Evolutionary conservation across 2,113 vertebrate species (phyloP).

Genomic region (Hyperoodon ampullatus): DNA sequence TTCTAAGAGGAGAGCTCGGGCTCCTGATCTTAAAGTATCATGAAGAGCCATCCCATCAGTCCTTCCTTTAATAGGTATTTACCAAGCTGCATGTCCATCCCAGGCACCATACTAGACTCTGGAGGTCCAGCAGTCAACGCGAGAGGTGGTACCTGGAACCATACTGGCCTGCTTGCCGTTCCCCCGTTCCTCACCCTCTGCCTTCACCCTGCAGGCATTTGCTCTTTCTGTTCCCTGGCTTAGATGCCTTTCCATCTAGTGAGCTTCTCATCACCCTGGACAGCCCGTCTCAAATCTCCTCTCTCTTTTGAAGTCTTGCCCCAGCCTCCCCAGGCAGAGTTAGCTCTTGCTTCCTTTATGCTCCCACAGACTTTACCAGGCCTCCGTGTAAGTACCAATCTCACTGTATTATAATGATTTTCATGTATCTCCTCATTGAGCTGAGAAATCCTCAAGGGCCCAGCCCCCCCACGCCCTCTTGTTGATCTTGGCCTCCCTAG

Average conservation of each 20-base stretch:
- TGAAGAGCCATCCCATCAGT: background rate
- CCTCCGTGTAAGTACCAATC: background rate
- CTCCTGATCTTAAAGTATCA: too few relatives aligned
- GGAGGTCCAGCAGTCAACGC: background rate
- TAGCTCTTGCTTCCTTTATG: background rate
- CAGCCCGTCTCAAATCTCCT: background rate
- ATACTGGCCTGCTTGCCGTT: background rate
- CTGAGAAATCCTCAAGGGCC: background rate
- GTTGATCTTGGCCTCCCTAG: background rate
- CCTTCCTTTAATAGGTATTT: background rate
- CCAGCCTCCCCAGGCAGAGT: background rate
- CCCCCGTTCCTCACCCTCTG: fast-evolving
- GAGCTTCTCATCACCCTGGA: background rate
- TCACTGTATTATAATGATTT: background rate
- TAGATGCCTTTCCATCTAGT: background rate
- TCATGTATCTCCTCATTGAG: background rate
- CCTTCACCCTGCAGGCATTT: background rate
- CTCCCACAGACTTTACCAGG: background rate
- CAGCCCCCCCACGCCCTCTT: fast-evolving
- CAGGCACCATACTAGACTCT: too few relatives aligned
- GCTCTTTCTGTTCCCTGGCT: background rate
- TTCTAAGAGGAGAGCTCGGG: background rate
- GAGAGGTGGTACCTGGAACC: background rate
- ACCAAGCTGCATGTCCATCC: background rate
- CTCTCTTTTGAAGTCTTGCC: background rate